Conservation (phyloP, 2,113 vertebrate species). For the Pteropus alecto region DNA sequence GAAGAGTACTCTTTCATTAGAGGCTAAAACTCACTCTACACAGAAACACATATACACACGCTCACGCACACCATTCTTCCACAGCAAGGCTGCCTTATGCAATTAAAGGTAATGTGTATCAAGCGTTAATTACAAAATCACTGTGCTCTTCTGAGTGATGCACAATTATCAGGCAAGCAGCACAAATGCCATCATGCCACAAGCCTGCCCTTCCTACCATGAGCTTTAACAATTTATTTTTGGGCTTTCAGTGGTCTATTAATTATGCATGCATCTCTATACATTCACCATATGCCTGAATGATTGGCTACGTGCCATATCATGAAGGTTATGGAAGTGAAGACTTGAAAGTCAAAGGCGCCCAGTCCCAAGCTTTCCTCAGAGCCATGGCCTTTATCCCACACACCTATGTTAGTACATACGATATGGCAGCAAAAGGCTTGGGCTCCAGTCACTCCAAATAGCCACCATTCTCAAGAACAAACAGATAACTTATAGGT, state of each 20-base stretch:
- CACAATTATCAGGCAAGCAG: constrained; percentile 54
- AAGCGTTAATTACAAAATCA: constrained; percentile 59
- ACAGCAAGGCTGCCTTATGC: neutral
- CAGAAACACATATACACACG: neutral
- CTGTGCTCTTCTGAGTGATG: constrained; percentile 1
- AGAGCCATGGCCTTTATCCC: neutral
- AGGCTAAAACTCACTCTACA: neutral
- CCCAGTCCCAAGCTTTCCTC: neutral
- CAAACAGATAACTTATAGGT: neutral
- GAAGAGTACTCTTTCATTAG: neutral
- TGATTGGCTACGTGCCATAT: neutral
- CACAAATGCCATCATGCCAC: constrained; percentile 47
- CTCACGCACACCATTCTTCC: neutral
- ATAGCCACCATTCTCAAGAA: neutral
- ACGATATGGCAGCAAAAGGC: neutral
- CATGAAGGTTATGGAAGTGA: neutral
- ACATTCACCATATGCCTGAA: neutral
- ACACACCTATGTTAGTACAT: neutral
- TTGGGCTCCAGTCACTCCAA: neutral
- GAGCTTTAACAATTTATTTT: constrained; percentile 35
- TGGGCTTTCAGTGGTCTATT: neutral
- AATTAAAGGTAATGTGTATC: constrained; percentile 58
- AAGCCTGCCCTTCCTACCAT: constrained; percentile 2
- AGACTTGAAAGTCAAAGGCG: neutral
- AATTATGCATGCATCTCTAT: constrained; percentile 30